These are phyloP conservation scores for Gallinago solitaria DNA, from an alignment of 2,797 vertebrate species.

Conservation along the genomic window DNA sequence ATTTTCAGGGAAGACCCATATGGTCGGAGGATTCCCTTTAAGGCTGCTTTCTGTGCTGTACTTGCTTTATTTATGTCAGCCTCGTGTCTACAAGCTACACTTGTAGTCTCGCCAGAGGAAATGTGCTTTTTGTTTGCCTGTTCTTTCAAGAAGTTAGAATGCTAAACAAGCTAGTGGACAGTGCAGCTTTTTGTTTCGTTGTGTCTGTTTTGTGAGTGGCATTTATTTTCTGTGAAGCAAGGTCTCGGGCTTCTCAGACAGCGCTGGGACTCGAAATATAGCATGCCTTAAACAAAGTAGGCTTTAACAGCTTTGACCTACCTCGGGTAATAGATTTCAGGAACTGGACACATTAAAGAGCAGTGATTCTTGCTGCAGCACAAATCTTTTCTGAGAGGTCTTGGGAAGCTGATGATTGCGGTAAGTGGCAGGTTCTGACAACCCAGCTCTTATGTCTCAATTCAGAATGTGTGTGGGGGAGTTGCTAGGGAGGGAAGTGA, in stretches of 20 bases:
- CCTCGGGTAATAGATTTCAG: constrained; percentile 2
- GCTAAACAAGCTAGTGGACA: constrained; percentile 45
- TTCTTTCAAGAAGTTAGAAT: constrained; percentile 38
- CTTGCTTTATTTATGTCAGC: constrained; percentile 49
- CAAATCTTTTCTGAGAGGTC: not conserved
- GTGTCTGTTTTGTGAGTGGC: not conserved
- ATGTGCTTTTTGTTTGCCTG: constrained; percentile 29
- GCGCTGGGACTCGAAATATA: not conserved
- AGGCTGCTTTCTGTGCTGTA: not conserved
- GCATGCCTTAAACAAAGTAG: not conserved
- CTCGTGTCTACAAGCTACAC: constrained; percentile 14
- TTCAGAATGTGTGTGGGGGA: not conserved
- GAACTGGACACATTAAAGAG: not conserved
- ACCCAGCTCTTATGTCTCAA: not conserved
- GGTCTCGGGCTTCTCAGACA: not conserved
- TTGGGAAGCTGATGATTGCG: not conserved
- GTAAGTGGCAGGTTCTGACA: constrained; percentile 22
- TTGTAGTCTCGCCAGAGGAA: constrained; percentile 31
- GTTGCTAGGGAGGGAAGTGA: not conserved
- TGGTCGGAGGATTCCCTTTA: constrained; percentile 8
- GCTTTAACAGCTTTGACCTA: not conserved
- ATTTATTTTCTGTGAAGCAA: not conserved
- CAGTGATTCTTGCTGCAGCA: constrained; percentile 1
- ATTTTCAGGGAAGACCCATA: constrained; percentile 26
- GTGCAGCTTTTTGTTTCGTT: constrained; percentile 39